Evolutionary conservation across 2,888 invertebrate species (phyloP).

Genomic region (Deladenus siricidicola): DNA sequence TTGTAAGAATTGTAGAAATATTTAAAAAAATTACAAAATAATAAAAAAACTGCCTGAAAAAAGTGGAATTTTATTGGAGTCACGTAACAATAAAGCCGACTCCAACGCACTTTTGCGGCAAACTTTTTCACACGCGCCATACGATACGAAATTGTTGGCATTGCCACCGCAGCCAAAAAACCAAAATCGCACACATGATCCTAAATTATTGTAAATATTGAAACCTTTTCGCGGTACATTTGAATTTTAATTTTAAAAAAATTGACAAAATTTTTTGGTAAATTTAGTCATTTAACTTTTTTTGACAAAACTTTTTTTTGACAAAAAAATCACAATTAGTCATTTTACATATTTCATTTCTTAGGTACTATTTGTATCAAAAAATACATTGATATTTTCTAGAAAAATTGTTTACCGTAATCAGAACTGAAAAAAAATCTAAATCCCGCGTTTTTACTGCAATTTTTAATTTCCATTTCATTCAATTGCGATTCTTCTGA

Average conservation of each 20-base stretch:
- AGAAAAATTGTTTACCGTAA: slow-evolving; percentile 28
- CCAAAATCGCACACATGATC: slow-evolving; percentile 46
- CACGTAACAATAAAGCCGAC: no score
- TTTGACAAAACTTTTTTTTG: no score
- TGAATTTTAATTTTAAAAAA: neutral
- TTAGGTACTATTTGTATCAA: no score
- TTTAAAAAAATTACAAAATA: no score
- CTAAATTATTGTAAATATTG: slow-evolving; percentile 30
- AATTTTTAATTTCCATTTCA: slow-evolving; percentile 34
- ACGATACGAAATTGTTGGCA: slow-evolving; percentile 32
- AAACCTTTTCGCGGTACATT: no score
- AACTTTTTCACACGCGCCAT: slow-evolving; percentile 25
- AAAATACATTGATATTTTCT: neutral
- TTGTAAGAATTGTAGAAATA: no score
- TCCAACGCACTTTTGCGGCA: slow-evolving; percentile 11
- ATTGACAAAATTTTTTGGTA: neutral
- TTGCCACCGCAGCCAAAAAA: slow-evolving; percentile 50
- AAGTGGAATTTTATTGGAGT: no score
- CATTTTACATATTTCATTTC: no score
- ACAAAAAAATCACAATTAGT: no score
- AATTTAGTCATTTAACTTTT: no score
- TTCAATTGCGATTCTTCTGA: no score
- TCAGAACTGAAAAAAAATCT: slow-evolving; percentile 44
- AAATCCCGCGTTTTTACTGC: slow-evolving; percentile 40
- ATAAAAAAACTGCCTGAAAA: no score